These are phyloP conservation scores for Condylura cristata DNA, from an alignment of 2,113 vertebrate genomes.

Conservation along the genomic window DNA sequence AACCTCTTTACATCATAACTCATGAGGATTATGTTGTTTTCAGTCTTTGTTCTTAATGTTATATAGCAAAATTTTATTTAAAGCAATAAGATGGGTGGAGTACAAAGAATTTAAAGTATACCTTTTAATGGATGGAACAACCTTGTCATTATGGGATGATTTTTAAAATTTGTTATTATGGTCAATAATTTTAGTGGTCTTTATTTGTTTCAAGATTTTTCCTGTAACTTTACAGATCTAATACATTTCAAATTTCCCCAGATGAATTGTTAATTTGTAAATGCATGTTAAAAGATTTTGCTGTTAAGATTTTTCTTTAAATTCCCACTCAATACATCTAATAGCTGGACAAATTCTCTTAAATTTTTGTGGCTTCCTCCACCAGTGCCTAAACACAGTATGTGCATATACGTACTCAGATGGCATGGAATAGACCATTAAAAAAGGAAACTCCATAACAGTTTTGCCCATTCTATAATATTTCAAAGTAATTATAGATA, in stretches of 20 bases:
- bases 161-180: background rate
- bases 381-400: background rate
- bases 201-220: constrained; percentile 3
- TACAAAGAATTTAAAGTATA: constrained; percentile 17
- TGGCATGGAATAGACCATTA: background rate
- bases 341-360: constrained; percentile 1
- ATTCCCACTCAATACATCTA: background rate
- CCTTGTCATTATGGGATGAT: background rate
- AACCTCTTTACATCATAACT: background rate
- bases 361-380: background rate
- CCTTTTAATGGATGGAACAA: background rate
- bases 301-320: background rate
- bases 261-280: constrained; percentile 27
- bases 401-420: no score
- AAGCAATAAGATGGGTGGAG: background rate
- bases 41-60: background rate
- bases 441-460: background rate
- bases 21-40: constrained; percentile 49
- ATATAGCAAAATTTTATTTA: constrained; percentile 24
- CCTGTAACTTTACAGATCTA: background rate
- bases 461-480: background rate
- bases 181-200: background rate
- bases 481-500: background rate
- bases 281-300: background rate
- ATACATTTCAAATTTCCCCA: background rate